Conservation (phyloP, 53 echinoderm and acorn worm genomes). For the Antedon mediterranea region DNA sequence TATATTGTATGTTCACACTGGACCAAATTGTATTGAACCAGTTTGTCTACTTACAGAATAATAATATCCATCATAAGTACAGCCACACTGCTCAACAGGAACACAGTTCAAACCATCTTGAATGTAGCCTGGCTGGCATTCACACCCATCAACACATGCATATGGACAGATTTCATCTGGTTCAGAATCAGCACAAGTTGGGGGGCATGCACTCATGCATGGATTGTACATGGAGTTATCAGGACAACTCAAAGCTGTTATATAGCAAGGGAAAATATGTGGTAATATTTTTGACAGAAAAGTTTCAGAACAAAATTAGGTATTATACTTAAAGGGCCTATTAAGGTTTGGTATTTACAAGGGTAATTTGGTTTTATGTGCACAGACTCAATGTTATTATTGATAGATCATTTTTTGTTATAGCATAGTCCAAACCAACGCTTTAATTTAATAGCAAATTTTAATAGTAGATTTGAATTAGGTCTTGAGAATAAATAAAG, state of each 20-base stretch:
- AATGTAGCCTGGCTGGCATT: slow-evolving; percentile 40
- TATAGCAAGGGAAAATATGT: not conserved
- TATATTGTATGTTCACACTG: too few relatives aligned
- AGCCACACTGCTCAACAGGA: slow-evolving; percentile 26
- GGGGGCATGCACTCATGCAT: slow-evolving; percentile 45
- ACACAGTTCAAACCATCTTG: slow-evolving; percentile 49
- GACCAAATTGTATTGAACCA: too few relatives aligned
- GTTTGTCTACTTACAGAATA: slow-evolving; percentile 30
- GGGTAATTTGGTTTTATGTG: too few relatives aligned
- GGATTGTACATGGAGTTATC: slow-evolving; percentile 29
- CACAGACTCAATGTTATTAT: too few relatives aligned
- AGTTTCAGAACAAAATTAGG: too few relatives aligned
- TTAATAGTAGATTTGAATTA: too few relatives aligned
- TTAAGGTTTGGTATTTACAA: too few relatives aligned
- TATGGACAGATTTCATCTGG: slow-evolving; percentile 10
- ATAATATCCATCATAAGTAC: slow-evolving; percentile 28
- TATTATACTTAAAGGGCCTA: too few relatives aligned
- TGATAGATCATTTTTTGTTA: too few relatives aligned
- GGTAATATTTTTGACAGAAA: not conserved
- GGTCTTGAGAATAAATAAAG: too few relatives aligned
- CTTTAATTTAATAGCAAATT: too few relatives aligned
- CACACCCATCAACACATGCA: slow-evolving; percentile 44
- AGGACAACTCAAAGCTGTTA: slow-evolving; percentile 17
- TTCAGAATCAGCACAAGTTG: slow-evolving; percentile 26
- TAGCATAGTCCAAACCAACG: too few relatives aligned